phyloP scores from a whole-genome alignment of 2,797 vertebrate genomes.

The Mallotus villosus region DNA sequence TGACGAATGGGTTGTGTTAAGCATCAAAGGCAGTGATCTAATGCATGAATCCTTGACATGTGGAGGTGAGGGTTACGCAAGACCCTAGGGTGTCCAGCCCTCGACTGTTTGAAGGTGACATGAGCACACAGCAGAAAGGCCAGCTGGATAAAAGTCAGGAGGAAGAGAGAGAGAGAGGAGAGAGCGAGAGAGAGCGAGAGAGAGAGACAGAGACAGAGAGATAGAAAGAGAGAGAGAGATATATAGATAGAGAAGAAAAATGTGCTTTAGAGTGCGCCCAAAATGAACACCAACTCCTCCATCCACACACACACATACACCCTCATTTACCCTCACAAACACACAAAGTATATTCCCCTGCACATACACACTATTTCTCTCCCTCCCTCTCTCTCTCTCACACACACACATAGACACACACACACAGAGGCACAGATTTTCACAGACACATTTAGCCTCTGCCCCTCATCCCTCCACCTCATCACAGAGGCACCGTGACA shows the following conservation, averaged over 20 bases:
- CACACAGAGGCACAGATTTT: conserved; percentile 2
- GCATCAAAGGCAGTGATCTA: background rate
- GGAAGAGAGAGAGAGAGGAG: background rate
- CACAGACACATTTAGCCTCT: background rate
- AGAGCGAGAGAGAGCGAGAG: background rate
- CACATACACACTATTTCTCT: too few species aligned
- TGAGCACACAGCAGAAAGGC: background rate
- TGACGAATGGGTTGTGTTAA: background rate
- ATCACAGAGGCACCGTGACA: conserved; percentile 47
- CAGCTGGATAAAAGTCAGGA: background rate
- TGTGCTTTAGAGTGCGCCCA: background rate
- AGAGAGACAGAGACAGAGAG: background rate
- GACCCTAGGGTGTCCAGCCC: background rate
- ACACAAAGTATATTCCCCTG: background rate
- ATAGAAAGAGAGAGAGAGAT: background rate
- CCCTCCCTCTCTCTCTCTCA: background rate
- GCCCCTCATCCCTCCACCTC: conserved; percentile 30
- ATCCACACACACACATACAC: conserved; percentile 2
- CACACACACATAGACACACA: conserved; percentile 1
- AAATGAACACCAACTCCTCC: background rate
- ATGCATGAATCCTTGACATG: conserved; percentile 2
- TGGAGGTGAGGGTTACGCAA: background rate
- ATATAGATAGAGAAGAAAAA: too few species aligned
- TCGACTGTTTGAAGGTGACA: background rate
- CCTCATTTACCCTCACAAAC: conserved; percentile 8